Percentiles rank a stretch among this genome's conserved stretches.
These are phyloP conservation scores for Actinemys pallida DNA, from an alignment of 2,113 vertebrate species.

Conservation along the genomic window DNA sequence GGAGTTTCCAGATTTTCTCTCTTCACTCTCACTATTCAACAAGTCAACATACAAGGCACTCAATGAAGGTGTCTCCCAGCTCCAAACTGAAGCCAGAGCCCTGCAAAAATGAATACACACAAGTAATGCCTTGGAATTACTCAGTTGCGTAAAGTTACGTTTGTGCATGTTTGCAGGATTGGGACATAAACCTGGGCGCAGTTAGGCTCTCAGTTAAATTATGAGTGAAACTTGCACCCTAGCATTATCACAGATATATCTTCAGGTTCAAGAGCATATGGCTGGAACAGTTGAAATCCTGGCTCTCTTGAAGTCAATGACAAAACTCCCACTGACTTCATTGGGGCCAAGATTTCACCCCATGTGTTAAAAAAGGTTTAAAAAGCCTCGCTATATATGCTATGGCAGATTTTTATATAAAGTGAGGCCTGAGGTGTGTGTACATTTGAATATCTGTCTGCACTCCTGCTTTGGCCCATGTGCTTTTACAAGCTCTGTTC, in stretches of 20 bases:
- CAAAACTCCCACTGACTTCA: conserved; percentile 60
- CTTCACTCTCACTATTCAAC: background rate
- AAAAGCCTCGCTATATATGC: background rate
- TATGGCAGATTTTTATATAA: conserved; percentile 4
- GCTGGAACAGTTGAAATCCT: conserved; percentile 31
- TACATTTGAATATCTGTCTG: conserved; percentile 40
- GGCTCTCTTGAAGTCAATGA: conserved; percentile 62
- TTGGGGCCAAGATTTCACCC: conserved; percentile 62
- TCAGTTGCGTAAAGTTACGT: background rate
- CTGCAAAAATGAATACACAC: background rate
- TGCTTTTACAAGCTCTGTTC: background rate
- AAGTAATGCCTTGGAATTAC: background rate
- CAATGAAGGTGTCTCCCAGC: background rate
- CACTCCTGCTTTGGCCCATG: conserved; percentile 18
- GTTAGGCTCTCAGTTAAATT: background rate
- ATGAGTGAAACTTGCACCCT: conserved; percentile 34
- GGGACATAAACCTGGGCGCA: background rate
- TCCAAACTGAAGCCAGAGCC: background rate
- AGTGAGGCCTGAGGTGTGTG: conserved; percentile 30
- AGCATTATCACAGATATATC: conserved; percentile 34
- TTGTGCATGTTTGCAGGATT: background rate
- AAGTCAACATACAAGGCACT: background rate
- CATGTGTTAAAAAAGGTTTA: background rate
- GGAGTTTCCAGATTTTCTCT: background rate
- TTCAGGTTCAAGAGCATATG: conserved; percentile 31